phyloP scores from a whole-genome alignment of 2,888 invertebrate species.

The Nephrotoma flavescens region DNA sequence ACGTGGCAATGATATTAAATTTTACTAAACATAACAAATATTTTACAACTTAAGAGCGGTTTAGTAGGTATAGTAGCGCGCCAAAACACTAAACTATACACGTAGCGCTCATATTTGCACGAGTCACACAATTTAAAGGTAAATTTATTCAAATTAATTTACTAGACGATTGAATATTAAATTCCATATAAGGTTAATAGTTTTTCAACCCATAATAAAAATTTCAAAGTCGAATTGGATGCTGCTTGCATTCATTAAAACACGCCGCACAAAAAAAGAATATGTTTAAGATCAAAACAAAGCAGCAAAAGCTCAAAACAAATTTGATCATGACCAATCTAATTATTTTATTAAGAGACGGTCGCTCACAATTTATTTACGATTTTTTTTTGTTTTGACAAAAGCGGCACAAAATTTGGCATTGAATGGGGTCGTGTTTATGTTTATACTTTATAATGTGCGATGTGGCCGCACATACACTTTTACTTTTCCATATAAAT shows the following conservation, averaged over 20 bases:
- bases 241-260: not conserved
- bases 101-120: not conserved
- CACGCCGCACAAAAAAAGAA: not conserved
- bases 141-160: not conserved
- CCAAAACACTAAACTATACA: not conserved
- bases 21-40: not conserved
- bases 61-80: not conserved
- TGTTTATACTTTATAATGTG: not conserved
- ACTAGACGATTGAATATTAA: not conserved
- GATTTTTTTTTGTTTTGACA: not conserved
- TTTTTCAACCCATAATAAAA: not conserved
- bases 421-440: not conserved
- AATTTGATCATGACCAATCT: not conserved
- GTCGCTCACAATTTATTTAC: not conserved
- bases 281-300: not conserved
- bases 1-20: not conserved
- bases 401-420: not conserved
- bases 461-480: not conserved
- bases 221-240: not conserved
- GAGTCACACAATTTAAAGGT: not conserved
- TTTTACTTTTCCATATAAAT: not conserved
- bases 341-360: not conserved
- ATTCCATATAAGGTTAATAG: not conserved
- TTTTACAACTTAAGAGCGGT: not conserved
- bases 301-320: not conserved